A percentile compares a stretch with the other conserved stretches of the same genome.
phyloP scores from a whole-genome alignment of 2,113 vertebrate species.

The Corydoras sp. region DNA sequence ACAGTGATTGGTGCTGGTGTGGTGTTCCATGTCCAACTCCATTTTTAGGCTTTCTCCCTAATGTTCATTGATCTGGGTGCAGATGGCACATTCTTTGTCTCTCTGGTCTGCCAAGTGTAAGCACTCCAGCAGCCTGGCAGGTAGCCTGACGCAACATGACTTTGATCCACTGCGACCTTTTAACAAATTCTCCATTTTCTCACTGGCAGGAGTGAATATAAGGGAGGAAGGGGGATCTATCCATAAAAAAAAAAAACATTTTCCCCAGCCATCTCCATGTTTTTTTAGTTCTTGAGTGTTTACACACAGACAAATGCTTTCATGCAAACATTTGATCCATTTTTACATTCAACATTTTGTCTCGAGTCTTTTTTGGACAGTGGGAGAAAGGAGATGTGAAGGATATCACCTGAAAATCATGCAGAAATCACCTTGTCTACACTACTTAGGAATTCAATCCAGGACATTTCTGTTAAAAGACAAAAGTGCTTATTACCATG shows the following conservation, averaged over 20 bases:
- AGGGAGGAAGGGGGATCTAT: constrained; percentile 35
- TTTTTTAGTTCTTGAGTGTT: constrained; percentile 39
- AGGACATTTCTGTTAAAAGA: no score
- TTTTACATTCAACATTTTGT: no score
- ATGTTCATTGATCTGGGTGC: constrained; percentile 49
- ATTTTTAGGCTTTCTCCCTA: constrained; percentile 48
- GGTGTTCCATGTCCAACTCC: constrained; percentile 34
- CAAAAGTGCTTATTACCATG: no score
- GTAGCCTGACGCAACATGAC: constrained; percentile 57
- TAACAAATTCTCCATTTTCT: constrained; percentile 66
- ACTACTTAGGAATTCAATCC: no score
- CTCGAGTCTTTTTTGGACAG: no score
- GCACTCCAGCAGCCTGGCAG: constrained; percentile 50
- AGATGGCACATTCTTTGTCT: constrained; percentile 54
- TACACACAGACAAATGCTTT: no score
- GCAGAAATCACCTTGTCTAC: no score
- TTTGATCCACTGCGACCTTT: constrained; percentile 68
- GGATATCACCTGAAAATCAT: no score
- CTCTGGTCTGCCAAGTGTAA: constrained; percentile 50
- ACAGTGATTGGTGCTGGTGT: constrained; percentile 44
- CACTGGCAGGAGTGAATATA: constrained; percentile 42
- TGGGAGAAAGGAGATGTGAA: no score
- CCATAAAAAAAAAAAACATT: constrained; percentile 29
- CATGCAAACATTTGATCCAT: no score
- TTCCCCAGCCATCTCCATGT: constrained; percentile 25